Percentiles rank a stretch among this genome's conserved stretches.
Conservation (phyloP, 1,140 invertebrate genomes). For the Drosophila tropicalis region DNA sequence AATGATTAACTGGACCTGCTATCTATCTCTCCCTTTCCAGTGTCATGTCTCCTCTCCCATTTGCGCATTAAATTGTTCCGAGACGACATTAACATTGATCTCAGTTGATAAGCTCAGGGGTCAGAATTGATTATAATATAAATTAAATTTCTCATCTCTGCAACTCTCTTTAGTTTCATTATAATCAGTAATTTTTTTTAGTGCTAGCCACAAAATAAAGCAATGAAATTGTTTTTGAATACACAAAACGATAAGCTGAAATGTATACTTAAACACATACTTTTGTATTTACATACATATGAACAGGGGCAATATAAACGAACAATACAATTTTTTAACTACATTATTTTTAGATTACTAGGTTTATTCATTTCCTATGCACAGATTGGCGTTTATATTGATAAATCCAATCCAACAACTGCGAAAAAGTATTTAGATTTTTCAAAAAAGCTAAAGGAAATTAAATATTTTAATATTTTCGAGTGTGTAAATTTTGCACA, state of each 20-base stretch:
- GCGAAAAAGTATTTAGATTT: background rate
- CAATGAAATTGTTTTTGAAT: background rate
- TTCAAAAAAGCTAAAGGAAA: background rate
- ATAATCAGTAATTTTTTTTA: background rate
- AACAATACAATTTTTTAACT: background rate
- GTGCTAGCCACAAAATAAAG: background rate
- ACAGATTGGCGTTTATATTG: background rate
- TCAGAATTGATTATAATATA: background rate
- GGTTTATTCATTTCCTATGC: background rate
- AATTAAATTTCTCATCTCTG: background rate
- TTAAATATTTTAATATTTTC: background rate
- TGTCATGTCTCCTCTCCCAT: background rate
- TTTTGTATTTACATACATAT: background rate
- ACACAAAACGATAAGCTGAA: background rate
- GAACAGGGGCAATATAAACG: no score
- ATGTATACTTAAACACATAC: no score
- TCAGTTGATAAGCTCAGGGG: background rate
- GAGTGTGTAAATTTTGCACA: background rate
- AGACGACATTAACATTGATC: conserved; percentile 1
- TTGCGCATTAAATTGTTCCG: background rate
- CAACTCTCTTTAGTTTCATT: background rate
- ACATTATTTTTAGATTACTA: background rate
- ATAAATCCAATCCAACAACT: background rate
- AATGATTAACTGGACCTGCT: background rate
- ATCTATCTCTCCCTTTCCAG: background rate